Base-by-base conservation (phyloP, 2,888 invertebrate genomes). In the Serrognathus titanus region DNA sequence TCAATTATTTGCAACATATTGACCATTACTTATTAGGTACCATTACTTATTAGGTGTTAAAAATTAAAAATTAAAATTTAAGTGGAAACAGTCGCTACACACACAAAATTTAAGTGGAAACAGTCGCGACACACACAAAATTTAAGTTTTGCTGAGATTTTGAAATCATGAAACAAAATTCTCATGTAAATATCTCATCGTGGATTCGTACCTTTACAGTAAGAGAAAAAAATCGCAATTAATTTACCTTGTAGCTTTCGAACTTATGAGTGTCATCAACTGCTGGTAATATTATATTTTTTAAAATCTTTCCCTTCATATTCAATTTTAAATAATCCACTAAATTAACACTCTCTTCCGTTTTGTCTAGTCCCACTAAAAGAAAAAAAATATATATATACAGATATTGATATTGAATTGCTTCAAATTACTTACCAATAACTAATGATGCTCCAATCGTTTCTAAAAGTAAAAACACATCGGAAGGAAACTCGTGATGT, bases 401-500 rank as follows among this genome's bases (percentile, higher is more conserved):
- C n/a, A n/a, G n/a, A n/a, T 5, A 40, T 40, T 9, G 40, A 40
- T 6, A 11, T 40, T 4, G 5, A 40, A 39, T n/a, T n/a, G n/a
- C n/a, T n/a, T n/a, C n/a, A n/a, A n/a, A 40, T 53, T 12, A 49
- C 46, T 57, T 63, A 72, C 72, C 63, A 57, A 73, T 68, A 4
- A 67, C 63, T 76, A 86, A 66, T 24, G 75, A 72, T 1, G 85
- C 85, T 43, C 82, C 81, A 10, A 83, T 82, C 1, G 85, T 83
- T 73, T 82, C 83, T 10, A 89, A 68, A 5, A 88, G 75, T 2
- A 88, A 68, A 65, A 86, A 89, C 8, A 91, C 69, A 70, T 92
- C 91, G 0, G 91, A 91, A 0, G 85, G 86, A 69, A 91, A 91
- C 39, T 87, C 86, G 1, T 76, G 79, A 66, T 89, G 81, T 13